Percentiles rank a stretch among this genome's conserved stretches.
phyloP scores from a whole-genome alignment of 1,140 invertebrate genomes.

The Triops longicaudatus region DNA sequence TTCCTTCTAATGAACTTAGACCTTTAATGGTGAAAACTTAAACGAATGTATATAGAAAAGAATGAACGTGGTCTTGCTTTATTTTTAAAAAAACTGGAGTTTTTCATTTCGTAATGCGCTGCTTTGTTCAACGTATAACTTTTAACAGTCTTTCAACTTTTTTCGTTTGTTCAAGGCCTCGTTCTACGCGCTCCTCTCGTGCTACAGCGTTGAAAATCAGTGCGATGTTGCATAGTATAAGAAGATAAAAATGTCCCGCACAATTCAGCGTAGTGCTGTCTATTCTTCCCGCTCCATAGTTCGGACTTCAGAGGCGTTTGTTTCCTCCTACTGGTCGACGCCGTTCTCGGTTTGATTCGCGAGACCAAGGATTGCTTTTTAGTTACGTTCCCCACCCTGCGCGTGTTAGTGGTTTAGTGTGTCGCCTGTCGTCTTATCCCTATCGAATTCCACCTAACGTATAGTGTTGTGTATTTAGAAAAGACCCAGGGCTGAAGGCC shows the following conservation, averaged over 20 bases:
- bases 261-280: neutral
- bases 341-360: neutral
- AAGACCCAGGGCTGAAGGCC: neutral
- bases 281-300: neutral
- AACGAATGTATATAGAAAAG: neutral
- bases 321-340: neutral
- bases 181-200: no score
- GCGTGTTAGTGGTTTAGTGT: constrained; percentile 14
- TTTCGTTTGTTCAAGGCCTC: no score
- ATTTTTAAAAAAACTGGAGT: no score
- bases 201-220: no score
- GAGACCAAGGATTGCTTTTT: neutral
- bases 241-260: neutral
- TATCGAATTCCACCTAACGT: constrained; percentile 7
- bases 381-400: constrained; percentile 13
- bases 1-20: neutral
- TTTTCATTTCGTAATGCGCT: no score
- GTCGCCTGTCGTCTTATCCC: constrained; percentile 4
- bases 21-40: neutral
- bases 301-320: neutral
- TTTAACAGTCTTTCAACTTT: no score
- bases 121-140: no score
- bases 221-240: neutral
- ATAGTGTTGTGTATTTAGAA: constrained; percentile 8
- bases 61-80: neutral